Conservation (phyloP, 2,113 vertebrate genomes). For the Acrocephalus arundinaceus region DNA sequence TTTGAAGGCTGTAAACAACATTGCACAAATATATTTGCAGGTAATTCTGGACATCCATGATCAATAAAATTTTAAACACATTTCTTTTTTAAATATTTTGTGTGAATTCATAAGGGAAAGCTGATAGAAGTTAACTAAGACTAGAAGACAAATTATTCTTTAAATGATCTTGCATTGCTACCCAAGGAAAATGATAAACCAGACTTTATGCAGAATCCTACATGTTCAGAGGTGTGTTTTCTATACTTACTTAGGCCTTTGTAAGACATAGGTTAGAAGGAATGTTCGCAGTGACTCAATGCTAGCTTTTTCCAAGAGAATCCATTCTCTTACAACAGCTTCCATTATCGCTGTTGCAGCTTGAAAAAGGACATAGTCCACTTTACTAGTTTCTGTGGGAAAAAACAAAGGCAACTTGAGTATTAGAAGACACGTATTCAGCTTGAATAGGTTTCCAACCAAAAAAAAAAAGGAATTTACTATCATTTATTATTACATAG, state of each 20-base stretch:
- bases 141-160: not conserved
- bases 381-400: constrained; percentile 95
- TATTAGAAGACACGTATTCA: not conserved
- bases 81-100: not conserved
- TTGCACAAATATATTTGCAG: not conserved
- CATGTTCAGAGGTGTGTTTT: not conserved
- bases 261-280: constrained; percentile 97
- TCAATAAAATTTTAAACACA: not conserved
- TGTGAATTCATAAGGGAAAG: not conserved
- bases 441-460: not conserved
- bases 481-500: not conserved
- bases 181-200: not conserved
- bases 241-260: constrained; percentile 93
- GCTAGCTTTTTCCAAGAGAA: constrained; percentile 94
- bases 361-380: constrained; percentile 99
- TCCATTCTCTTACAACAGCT: constrained; percentile 97
- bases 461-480: not conserved
- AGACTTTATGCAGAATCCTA: not conserved
- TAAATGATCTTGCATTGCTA: not conserved
- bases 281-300: constrained; percentile 95
- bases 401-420: constrained; percentile 29
- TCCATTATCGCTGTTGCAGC: constrained; percentile 98
- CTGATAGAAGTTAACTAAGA: not conserved
- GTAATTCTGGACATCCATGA: not conserved
- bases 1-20: constrained; percentile 88